A percentile compares a stretch with the other conserved stretches of the same genome.
Conservation (phyloP, 1,140 invertebrate genomes). For the Ectropis grisescens region DNA sequence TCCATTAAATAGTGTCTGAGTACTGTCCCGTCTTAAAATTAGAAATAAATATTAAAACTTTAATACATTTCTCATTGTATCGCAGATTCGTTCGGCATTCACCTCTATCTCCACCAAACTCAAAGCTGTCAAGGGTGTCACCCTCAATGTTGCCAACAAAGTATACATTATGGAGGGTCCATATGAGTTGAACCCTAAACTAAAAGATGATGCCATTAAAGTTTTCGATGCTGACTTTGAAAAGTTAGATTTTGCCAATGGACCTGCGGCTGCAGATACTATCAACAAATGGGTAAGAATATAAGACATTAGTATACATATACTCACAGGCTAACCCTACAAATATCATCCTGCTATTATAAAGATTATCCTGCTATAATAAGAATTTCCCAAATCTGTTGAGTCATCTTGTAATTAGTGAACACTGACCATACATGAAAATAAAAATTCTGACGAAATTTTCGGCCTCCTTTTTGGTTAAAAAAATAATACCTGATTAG, state of each 20-base stretch:
- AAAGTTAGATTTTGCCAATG: conserved; percentile 37
- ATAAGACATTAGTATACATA: conserved; percentile 1
- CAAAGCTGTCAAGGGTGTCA: conserved; percentile 42
- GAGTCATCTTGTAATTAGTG: too few species aligned
- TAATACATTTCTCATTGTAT: too few species aligned
- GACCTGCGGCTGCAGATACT: conserved; percentile 17
- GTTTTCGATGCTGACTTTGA: conserved; percentile 52
- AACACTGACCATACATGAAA: too few species aligned
- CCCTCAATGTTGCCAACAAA: conserved; percentile 49
- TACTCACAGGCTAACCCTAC: not conserved
- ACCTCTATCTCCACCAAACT: conserved; percentile 28
- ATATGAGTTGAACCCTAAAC: conserved; percentile 31
- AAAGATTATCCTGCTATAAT: too few species aligned
- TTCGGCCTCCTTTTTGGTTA: too few species aligned
- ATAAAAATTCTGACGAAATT: too few species aligned
- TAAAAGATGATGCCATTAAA: conserved; percentile 47
- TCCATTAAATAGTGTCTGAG: too few species aligned
- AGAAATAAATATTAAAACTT: too few species aligned
- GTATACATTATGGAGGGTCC: conserved; percentile 48
- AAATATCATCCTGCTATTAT: too few species aligned
- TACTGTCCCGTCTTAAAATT: too few species aligned
- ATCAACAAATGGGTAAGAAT: conserved; percentile 53
- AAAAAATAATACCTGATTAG: too few species aligned
- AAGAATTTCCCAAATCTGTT: too few species aligned
- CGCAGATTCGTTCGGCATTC: conserved; percentile 52